Conservation (phyloP, 1,140 invertebrate species). For the Meloidogyne chitwoodi region DNA sequence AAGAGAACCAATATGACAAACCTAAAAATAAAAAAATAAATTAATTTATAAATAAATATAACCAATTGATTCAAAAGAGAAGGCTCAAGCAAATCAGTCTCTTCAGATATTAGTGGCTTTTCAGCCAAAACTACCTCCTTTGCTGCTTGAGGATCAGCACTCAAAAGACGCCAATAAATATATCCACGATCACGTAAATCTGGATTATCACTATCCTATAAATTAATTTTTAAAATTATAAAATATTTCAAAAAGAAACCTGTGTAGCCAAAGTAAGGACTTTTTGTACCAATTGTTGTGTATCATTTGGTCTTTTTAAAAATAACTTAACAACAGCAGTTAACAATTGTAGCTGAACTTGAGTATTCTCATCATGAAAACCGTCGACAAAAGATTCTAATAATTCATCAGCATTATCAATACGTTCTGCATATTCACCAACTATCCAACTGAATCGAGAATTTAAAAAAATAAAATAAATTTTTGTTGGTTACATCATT, state of each 20-base stretch:
- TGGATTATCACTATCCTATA: conserved; percentile 90
- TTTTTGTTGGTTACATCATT: conserved; percentile 81
- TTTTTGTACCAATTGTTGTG: conserved; percentile 91
- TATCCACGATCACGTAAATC: conserved; percentile 96
- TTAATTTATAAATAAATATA: conserved; percentile 3
- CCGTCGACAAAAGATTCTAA: conserved; percentile 96
- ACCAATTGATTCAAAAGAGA: conserved; percentile 95
- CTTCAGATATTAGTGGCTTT: conserved; percentile 97
- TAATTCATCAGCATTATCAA: conserved; percentile 97
- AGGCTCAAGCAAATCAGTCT: conserved; percentile 95
- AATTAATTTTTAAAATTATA: neutral
- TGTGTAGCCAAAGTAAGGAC: conserved; percentile 62
- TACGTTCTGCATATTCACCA: conserved; percentile 93
- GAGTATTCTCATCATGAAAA: conserved; percentile 99
- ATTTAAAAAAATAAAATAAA: neutral
- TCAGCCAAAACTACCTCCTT: conserved; percentile 96
- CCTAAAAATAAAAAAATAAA: conserved; percentile 9
- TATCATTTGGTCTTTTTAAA: conserved; percentile 92
- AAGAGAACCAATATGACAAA: conserved; percentile 92
- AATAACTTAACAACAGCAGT: conserved; percentile 83
- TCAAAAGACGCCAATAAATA: conserved; percentile 97
- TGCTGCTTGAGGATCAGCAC: conserved; percentile 94
- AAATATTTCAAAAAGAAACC: neutral
- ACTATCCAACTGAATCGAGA: conserved; percentile 70
- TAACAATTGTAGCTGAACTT: conserved; percentile 62